A percentile compares a stretch with the other conserved stretches of the same genome.
These are phyloP conservation scores for Amphipoea lucens DNA, from an alignment of 2,888 invertebrate species.

Conservation along the genomic window DNA sequence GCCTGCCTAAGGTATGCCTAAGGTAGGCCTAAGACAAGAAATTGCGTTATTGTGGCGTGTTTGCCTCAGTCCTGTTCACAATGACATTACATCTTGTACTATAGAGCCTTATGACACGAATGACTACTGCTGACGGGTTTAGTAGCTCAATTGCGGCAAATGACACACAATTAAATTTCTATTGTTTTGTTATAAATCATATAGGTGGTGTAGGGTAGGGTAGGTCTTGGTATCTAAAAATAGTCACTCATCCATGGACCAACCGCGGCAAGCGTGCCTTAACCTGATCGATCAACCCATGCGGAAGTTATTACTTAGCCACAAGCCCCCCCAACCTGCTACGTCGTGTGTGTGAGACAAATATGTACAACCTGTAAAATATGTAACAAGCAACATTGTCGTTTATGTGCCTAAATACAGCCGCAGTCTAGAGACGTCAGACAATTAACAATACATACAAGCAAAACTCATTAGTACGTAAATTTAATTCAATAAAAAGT, in stretches of 20 bases:
- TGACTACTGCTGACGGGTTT: too few relatives aligned
- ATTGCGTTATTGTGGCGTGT: background rate
- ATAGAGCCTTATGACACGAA: background rate
- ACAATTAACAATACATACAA: conserved; percentile 30
- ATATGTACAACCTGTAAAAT: background rate
- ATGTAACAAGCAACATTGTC: background rate
- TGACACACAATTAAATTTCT: too few relatives aligned
- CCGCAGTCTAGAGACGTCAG: background rate
- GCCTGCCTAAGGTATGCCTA: background rate
- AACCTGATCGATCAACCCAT: background rate
- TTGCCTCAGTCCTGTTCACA: background rate
- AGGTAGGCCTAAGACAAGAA: background rate
- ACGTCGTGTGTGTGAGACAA: background rate
- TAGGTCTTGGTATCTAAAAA: too few relatives aligned
- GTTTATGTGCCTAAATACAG: background rate
- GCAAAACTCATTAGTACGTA: conserved; percentile 51
- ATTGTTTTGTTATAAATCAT: too few relatives aligned
- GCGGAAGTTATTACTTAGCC: background rate
- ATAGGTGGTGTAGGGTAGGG: too few relatives aligned
- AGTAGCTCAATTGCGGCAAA: too few relatives aligned
- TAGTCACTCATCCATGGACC: background rate
- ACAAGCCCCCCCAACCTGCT: too few relatives aligned
- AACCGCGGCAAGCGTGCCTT: background rate
- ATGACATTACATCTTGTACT: background rate
- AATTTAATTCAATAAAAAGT: conserved; percentile 68